Conservation (phyloP, 2,888 invertebrate species). For the Nasonia oneida region DNA sequence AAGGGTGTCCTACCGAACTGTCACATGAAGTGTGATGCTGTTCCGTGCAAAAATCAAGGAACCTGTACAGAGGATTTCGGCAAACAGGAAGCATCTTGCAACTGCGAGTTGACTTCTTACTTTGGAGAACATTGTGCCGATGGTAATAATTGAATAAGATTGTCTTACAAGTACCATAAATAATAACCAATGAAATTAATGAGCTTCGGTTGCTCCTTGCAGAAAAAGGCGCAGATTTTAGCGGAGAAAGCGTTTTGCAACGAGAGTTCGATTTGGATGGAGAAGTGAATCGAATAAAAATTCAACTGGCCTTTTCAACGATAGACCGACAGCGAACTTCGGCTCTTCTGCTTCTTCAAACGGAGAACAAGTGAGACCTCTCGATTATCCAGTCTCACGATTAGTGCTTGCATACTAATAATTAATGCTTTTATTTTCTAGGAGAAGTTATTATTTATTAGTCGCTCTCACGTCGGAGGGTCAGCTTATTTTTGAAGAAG, state of each 20-base stretch:
- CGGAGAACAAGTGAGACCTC: conserved; percentile 87
- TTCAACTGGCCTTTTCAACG: conserved; percentile 93
- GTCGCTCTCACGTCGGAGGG: conserved; percentile 92
- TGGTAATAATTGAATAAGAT: conserved; percentile 72
- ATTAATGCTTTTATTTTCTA: conserved; percentile 69
- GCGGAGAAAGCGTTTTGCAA: conserved; percentile 91
- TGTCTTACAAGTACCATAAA: background rate
- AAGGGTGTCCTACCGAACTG: conserved; percentile 90
- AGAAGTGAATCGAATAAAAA: conserved; percentile 87
- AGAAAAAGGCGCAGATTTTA: conserved; percentile 94
- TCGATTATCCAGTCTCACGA: background rate
- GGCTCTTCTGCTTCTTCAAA: conserved; percentile 89
- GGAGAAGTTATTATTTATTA: conserved; percentile 90
- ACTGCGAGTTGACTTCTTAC: conserved; percentile 94
- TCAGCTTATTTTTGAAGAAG: conserved; percentile 91
- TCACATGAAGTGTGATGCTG: conserved; percentile 92
- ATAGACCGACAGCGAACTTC: conserved; percentile 88
- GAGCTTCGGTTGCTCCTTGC: background rate
- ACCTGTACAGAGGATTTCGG: conserved; percentile 94
- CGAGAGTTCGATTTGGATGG: conserved; percentile 87
- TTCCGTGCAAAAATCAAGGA: conserved; percentile 93
- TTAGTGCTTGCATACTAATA: background rate
- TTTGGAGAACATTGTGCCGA: conserved; percentile 93
- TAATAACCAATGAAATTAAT: background rate
- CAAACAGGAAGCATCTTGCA: conserved; percentile 91